Evolutionary conservation across 2,113 vertebrate genomes (phyloP).

Genomic region (Osmerus mordax): DNA sequence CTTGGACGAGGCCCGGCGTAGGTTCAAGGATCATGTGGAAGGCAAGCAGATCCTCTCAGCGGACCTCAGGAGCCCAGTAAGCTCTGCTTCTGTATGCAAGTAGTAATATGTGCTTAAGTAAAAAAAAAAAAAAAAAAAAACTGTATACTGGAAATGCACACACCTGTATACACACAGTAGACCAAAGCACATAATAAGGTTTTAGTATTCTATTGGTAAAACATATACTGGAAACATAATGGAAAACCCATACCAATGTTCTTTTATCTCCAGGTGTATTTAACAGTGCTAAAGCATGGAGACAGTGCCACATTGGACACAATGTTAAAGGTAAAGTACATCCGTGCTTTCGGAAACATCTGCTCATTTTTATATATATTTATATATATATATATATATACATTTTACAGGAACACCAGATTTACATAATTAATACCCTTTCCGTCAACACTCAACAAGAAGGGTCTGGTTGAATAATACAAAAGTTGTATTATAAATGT

Average conservation of each 20-base stretch:
- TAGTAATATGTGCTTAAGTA: neutral
- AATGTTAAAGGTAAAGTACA: slow-evolving; percentile 86
- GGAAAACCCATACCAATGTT: neutral
- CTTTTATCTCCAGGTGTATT: slow-evolving; percentile 81
- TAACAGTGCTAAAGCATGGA: slow-evolving; percentile 94
- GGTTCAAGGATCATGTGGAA: slow-evolving; percentile 95
- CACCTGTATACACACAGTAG: too few species aligned
- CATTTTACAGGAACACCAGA: too few species aligned
- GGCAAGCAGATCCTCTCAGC: slow-evolving; percentile 85
- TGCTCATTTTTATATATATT: too few species aligned
- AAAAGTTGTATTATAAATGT: too few species aligned
- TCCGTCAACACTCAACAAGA: too few species aligned
- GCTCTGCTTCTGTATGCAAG: neutral
- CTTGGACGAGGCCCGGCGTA: slow-evolving; percentile 89
- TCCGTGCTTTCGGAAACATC: too few species aligned
- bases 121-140: too few species aligned
- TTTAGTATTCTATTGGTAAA: neutral
- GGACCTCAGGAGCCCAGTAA: slow-evolving; percentile 93
- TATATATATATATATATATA: too few species aligned
- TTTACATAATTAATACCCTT: too few species aligned
- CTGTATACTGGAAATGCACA: too few species aligned
- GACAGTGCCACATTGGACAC: slow-evolving; percentile 87
- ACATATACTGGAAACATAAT: neutral
- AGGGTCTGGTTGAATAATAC: too few species aligned
- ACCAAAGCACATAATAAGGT: neutral